Evolutionary conservation across 2,888 invertebrate genomes (phyloP), one percentile per base, ranked within the genome.

Genomic region (Ceriagrion tenellum): DNA sequence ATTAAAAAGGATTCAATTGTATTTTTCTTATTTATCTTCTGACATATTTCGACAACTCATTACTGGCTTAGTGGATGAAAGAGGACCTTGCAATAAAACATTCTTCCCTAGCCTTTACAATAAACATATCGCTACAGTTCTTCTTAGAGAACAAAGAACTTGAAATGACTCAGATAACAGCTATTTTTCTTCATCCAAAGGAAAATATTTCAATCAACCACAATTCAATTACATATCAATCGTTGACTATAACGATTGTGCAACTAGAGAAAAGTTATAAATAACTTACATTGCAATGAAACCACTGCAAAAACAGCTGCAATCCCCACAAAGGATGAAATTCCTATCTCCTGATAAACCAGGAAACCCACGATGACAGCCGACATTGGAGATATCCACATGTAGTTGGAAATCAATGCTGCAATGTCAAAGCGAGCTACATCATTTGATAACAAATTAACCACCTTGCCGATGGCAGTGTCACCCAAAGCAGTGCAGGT

Each of bases 371-470:
- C 97, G 55, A 97, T 97, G 2, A 97, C 95, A 10, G 97, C 96
- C 96, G 97, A 97, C 8, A 97, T 95, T 0, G 97, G 97, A 18
- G 97, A 97, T 12, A 97, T 96, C 97, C 97, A 97, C 55, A 97
- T 96, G 96, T 97, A 97, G 96, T 97, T 97, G 0, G 97, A 96
- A 95, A 97, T 97, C 13, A 97, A 96, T 69, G 97, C 96, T 81
- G 97, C 97, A 96, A 97, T 96, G 96, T 98, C 98, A 96, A 98
- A 97, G 95, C 97, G 96, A 96, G 97, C 97, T 13, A 97, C 97
- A 96, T 98, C 98, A 96, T 97, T 98, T 26, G 97, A 97, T 96
- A 98, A 96, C 35, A 98, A 96, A 96, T 98, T 98, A 81, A 98
- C 97, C 96, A 98, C 97, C 96, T 97, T 97, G 0, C 97, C 98